phyloP scores from a whole-genome alignment of 2,888 invertebrate genomes.

The Acleris cristana region DNA sequence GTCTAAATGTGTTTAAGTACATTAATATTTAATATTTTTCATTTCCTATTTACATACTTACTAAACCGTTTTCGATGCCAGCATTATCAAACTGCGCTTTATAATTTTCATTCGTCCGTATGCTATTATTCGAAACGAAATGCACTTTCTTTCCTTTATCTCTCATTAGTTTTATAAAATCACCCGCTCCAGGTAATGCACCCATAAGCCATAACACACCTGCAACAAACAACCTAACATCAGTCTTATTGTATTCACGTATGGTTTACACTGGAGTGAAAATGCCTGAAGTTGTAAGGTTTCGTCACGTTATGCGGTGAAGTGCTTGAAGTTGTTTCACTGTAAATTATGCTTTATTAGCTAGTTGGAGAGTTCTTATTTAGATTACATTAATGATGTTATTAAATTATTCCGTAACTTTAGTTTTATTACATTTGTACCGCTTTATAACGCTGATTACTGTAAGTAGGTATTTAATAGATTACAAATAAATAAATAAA shows the following conservation, averaged over 20 bases:
- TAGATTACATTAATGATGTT: too few species aligned
- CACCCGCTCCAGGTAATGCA: slow-evolving; percentile 68
- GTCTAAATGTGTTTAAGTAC: too few species aligned
- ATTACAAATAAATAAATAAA: too few species aligned
- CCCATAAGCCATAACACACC: slow-evolving; percentile 79
- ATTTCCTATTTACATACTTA: slow-evolving; percentile 50
- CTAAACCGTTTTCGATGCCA: slow-evolving; percentile 65
- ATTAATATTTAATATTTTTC: too few species aligned
- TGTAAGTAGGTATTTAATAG: too few species aligned
- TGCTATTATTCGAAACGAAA: slow-evolving; percentile 81
- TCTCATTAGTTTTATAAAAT: slow-evolving; percentile 72
- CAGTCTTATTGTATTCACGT: background rate
- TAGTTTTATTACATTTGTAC: too few species aligned
- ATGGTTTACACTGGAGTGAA: background rate
- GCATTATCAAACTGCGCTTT: slow-evolving; percentile 56
- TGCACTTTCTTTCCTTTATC: slow-evolving; percentile 76
- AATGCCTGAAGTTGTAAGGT: background rate
- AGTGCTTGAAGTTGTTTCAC: too few species aligned
- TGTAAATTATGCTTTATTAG: too few species aligned
- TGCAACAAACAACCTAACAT: slow-evolving; percentile 47
- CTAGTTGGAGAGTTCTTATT: too few species aligned
- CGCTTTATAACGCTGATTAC: too few species aligned
- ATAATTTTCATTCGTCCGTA: slow-evolving; percentile 62
- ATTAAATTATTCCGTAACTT: too few species aligned
- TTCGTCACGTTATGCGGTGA: too few species aligned